Conservation (phyloP, 2,888 invertebrate species). For the Yponomeuta plumbellus region DNA sequence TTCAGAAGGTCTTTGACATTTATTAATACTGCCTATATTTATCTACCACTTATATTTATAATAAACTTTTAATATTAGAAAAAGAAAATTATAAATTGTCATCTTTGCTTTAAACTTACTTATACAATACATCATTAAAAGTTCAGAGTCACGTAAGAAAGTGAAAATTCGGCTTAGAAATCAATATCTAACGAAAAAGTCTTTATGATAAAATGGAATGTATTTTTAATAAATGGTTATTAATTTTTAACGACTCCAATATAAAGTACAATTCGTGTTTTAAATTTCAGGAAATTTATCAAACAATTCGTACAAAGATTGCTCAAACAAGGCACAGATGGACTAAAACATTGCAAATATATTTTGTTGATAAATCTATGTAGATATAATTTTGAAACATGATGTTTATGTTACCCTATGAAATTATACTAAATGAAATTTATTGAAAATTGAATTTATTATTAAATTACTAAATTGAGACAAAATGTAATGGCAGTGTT, state of each 20-base stretch:
- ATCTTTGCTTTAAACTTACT: background rate
- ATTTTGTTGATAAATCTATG: constrained; percentile 18
- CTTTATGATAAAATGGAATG: constrained; percentile 34
- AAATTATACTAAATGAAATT: too few species aligned
- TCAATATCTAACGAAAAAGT: constrained; percentile 24
- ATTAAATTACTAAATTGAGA: background rate
- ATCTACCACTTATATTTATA: background rate
- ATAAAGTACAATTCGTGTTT: background rate
- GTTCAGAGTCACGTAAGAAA: too few species aligned
- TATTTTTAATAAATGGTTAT: constrained; percentile 22
- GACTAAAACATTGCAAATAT: constrained; percentile 29
- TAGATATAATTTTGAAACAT: background rate
- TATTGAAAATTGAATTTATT: too few species aligned
- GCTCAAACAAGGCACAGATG: constrained; percentile 53
- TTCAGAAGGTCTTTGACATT: constrained; percentile 8
- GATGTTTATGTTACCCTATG: background rate
- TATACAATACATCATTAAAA: background rate
- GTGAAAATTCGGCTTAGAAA: too few species aligned
- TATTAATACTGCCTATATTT: background rate
- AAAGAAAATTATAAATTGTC: background rate
- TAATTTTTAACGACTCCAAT: constrained; percentile 1
- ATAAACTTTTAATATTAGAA: background rate
- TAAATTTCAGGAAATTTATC: constrained; percentile 27
- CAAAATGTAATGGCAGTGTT: background rate
- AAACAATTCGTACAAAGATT: constrained; percentile 21